Percentiles rank a stretch among this genome's conserved stretches.
phyloP scores from a whole-genome alignment of 1,140 invertebrate species.

The Eufriesea mexicana region DNA sequence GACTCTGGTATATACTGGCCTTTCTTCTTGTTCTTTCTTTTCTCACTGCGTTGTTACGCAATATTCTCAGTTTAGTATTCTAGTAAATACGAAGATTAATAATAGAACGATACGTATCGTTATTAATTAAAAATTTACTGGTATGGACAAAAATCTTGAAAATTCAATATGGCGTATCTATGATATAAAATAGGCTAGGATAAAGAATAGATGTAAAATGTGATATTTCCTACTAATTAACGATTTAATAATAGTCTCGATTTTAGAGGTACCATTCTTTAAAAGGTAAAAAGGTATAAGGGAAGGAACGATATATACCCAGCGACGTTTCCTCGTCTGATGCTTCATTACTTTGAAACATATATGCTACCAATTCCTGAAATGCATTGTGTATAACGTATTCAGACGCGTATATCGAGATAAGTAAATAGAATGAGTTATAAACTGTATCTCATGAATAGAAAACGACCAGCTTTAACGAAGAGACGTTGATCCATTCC shows the following conservation, averaged over 20 bases:
- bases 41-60: background rate
- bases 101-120: no score
- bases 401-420: background rate
- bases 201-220: no score
- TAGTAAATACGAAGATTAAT: no score
- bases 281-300: background rate
- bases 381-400: background rate
- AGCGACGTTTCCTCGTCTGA: conserved; percentile 8
- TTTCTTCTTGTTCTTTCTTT: no score
- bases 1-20: background rate
- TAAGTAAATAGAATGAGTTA: conserved; percentile 8
- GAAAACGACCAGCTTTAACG: conserved; percentile 12
- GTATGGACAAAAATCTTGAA: no score
- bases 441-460: conserved; percentile 29
- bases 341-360: conserved; percentile 68
- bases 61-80: background rate
- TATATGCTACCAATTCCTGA: conserved; percentile 31
- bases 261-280: background rate
- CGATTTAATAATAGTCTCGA: background rate
- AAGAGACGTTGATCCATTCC: conserved; percentile 3
- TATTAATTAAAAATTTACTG: no score
- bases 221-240: background rate
- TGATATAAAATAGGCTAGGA: no score
- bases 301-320: background rate
- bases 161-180: no score